Evolutionary conservation across 2,797 vertebrate genomes (phyloP).

Genomic region (Danionella dracula): DNA sequence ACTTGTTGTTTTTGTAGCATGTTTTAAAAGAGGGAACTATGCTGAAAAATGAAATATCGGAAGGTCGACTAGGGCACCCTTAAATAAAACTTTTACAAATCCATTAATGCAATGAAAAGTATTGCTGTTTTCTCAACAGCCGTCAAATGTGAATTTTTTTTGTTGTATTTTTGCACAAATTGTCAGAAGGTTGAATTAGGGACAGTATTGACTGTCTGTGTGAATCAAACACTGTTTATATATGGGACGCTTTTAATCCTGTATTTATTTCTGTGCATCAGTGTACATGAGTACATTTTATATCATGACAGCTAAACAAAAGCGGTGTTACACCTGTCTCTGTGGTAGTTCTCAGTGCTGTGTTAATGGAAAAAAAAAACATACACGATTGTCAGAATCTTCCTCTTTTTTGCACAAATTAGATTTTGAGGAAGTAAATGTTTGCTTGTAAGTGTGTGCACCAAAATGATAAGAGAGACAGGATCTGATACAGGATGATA

Average conservation of each 20-base stretch:
- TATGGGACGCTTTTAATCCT: not conserved
- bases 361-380: not conserved
- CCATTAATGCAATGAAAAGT: no score
- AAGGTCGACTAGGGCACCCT: no score
- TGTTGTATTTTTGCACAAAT: no score
- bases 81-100: no score
- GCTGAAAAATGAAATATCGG: no score
- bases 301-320: constrained; percentile 1
- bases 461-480: constrained; percentile 64
- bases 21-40: no score
- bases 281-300: not conserved
- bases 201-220: not conserved
- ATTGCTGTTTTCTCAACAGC: no score
- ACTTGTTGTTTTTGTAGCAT: no score
- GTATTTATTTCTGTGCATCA: not conserved
- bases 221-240: not conserved
- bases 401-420: constrained; percentile 40
- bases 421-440: constrained; percentile 65
- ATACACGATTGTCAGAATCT: constrained; percentile 22
- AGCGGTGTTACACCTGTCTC: not conserved
- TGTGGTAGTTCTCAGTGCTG: not conserved
- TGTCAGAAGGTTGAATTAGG: no score
- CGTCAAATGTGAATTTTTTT: no score
- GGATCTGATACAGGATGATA: constrained; percentile 70
- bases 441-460: constrained; percentile 71